Conservation (phyloP, 2,113 vertebrate genomes). For the Tupaia tana region DNA sequence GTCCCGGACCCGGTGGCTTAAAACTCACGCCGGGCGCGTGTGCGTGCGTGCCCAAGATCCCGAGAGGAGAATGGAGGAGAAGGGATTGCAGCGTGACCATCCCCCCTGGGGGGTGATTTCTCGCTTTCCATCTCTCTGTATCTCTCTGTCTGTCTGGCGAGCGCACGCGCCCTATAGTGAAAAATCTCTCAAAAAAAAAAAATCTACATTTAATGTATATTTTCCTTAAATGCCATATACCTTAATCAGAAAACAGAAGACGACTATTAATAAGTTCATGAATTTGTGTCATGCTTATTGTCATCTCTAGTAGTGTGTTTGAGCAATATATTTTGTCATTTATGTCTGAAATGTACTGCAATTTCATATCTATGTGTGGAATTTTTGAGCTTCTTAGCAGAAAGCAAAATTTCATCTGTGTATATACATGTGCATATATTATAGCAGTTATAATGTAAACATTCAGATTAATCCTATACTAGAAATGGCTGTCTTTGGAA, state of each 20-base stretch:
- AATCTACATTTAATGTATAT: background rate
- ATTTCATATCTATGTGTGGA: background rate
- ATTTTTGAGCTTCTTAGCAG: conserved; percentile 14
- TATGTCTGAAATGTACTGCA: background rate
- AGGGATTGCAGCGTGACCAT: too few species aligned
- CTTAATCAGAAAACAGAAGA: background rate
- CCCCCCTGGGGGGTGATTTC: too few species aligned
- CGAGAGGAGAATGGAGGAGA: too few species aligned
- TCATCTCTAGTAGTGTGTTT: background rate
- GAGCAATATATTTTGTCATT: background rate
- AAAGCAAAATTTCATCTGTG: background rate
- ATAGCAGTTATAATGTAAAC: background rate
- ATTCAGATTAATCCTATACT: background rate
- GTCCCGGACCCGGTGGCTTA: too few species aligned
- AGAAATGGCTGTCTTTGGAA: conserved; percentile 20
- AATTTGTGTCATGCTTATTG: conserved; percentile 19
- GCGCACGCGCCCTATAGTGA: too few species aligned
- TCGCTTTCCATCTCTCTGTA: too few species aligned
- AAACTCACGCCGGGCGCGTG: too few species aligned
- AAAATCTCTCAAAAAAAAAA: too few species aligned
- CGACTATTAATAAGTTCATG: background rate
- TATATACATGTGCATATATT: background rate
- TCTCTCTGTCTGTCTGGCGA: too few species aligned
- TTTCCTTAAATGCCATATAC: background rate
- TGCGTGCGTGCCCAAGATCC: too few species aligned